Conservation (phyloP, 2,888 invertebrate species). For the Alitta virens region DNA sequence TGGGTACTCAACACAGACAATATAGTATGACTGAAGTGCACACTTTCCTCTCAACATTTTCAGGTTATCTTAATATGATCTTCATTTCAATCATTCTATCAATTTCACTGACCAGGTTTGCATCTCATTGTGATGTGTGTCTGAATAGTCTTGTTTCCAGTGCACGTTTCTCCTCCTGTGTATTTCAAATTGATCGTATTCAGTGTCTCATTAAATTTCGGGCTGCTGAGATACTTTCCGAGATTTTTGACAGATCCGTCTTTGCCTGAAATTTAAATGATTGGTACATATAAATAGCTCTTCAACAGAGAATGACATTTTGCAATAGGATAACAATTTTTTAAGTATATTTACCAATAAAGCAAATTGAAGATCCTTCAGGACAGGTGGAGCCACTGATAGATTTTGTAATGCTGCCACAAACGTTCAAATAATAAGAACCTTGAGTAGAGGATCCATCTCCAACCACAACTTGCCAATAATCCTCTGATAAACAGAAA, state of each 20-base stretch:
- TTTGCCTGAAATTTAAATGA: too few relatives aligned
- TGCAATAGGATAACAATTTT: not conserved
- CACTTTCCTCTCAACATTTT: too few relatives aligned
- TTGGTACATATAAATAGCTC: too few relatives aligned
- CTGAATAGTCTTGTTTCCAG: conserved; percentile 15
- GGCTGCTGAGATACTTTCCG: conserved; percentile 34
- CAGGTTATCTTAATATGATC: too few relatives aligned
- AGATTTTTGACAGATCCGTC: conserved; percentile 25
- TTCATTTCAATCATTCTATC: too few relatives aligned
- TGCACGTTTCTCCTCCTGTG: conserved; percentile 36
- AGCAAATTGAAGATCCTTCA: conserved; percentile 39
- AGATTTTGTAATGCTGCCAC: conserved; percentile 30
- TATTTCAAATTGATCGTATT: conserved; percentile 36
- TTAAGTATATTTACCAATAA: conserved; percentile 21
- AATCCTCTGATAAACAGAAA: too few relatives aligned
- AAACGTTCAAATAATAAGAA: conserved; percentile 37
- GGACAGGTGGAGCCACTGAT: conserved; percentile 35
- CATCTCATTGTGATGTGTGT: conserved; percentile 40
- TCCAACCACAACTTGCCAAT: too few relatives aligned
- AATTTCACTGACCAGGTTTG: conserved; percentile 37
- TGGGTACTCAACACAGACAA: too few relatives aligned
- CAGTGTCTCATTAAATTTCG: conserved; percentile 30
- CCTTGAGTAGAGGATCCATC: not conserved
- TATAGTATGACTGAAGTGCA: too few relatives aligned
- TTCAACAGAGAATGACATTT: too few relatives aligned